phyloP scores from a whole-genome alignment of 2,797 vertebrate species.

The Echeneis naucrates region DNA sequence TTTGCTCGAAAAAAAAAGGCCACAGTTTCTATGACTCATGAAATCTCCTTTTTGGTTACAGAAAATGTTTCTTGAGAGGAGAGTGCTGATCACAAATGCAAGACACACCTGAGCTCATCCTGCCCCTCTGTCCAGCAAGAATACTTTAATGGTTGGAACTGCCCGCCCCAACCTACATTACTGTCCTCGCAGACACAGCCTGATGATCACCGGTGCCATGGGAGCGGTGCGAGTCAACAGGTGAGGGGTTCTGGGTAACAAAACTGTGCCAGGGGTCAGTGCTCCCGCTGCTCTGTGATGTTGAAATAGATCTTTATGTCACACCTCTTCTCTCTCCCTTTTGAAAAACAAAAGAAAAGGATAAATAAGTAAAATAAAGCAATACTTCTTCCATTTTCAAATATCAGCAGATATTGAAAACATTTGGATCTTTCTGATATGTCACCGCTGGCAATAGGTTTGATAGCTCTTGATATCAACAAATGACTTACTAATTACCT shows the following conservation, averaged over 20 bases:
- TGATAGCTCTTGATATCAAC: neutral
- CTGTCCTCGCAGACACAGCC: constrained; percentile 82
- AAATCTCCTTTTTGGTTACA: constrained; percentile 38
- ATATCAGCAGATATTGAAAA: neutral
- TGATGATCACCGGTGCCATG: constrained; percentile 86
- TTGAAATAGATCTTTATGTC: neutral
- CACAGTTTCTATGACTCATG: neutral
- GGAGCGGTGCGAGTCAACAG: constrained; percentile 89
- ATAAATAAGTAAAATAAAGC: no score
- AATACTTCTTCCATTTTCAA: neutral
- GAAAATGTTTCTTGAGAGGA: constrained; percentile 63
- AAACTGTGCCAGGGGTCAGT: constrained; percentile 15
- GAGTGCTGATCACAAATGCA: constrained; percentile 47
- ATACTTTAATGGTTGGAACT: constrained; percentile 84
- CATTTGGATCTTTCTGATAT: neutral
- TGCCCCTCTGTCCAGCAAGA: constrained; percentile 66
- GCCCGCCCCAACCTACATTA: constrained; percentile 76
- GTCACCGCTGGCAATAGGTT: neutral
- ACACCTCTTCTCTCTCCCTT: neutral
- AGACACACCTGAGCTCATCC: constrained; percentile 67
- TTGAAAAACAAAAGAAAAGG: neutral
- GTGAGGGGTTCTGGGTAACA: constrained; percentile 60
- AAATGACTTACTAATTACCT: neutral
- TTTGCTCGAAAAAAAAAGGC: neutral
- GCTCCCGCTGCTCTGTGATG: no score